Conservation (phyloP, 35 echinoderm and acorn worm species). For the Apostichopus japonicus region DNA sequence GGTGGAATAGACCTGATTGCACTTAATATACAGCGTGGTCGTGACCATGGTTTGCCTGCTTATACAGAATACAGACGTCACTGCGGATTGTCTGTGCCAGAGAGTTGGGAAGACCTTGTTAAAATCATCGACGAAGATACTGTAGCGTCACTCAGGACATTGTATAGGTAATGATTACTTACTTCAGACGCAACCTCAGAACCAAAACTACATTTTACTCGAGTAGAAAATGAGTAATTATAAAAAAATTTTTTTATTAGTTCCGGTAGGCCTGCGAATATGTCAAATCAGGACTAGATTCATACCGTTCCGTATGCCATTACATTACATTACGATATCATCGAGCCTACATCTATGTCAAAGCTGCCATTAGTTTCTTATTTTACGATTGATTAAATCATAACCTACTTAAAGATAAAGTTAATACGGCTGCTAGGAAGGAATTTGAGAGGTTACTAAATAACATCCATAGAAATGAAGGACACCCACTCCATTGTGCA, state of each 20-base stretch:
- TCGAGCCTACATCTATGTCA: background rate
- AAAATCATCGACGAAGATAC: background rate
- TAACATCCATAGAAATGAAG: too few species aligned
- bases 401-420: too few species aligned
- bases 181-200: background rate
- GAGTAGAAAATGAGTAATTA: background rate
- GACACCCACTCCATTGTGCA: too few species aligned
- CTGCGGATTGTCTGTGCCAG: background rate
- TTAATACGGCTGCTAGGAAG: too few species aligned
- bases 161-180: background rate
- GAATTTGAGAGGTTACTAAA: too few species aligned
- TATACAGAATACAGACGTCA: background rate
- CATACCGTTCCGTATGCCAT: too few species aligned
- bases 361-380: background rate
- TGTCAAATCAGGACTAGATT: background rate
- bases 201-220: background rate
- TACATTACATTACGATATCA: background rate
- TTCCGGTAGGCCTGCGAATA: background rate
- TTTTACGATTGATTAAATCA: background rate
- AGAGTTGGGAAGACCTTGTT: background rate
- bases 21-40: constrained; percentile 4
- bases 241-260: background rate
- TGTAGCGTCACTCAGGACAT: background rate
- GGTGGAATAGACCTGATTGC: constrained; percentile 39
- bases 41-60: constrained; percentile 26